Conservation (phyloP, 2,888 invertebrate species). For the Lasiommata megera region DNA sequence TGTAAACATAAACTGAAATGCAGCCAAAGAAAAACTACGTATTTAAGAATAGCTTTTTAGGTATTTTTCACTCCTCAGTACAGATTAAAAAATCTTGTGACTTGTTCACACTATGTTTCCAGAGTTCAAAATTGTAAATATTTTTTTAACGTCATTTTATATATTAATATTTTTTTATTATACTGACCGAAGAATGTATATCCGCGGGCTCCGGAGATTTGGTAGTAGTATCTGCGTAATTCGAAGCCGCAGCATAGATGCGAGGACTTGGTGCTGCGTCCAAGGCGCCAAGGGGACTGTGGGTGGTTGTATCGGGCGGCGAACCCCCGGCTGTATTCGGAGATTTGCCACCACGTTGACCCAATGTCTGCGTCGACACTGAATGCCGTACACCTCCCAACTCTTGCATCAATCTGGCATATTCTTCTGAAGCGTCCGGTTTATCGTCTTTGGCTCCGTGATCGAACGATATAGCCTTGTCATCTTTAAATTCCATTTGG, state of each 20-base stretch:
- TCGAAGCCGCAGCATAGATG: constrained; percentile 42
- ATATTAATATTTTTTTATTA: too few relatives aligned
- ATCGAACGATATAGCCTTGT: constrained; percentile 34
- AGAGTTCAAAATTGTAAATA: too few relatives aligned
- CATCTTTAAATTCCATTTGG: constrained; percentile 36
- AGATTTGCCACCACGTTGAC: constrained; percentile 48
- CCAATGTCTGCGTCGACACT: constrained; percentile 88
- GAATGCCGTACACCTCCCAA: constrained; percentile 79
- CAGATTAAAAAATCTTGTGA: too few relatives aligned
- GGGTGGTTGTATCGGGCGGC: constrained; percentile 93
- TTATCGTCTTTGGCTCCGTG: constrained; percentile 35
- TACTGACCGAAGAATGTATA: constrained; percentile 63
- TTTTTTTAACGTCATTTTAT: too few relatives aligned
- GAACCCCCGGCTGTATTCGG: constrained; percentile 49
- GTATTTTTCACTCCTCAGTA: too few relatives aligned
- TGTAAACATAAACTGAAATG: background rate
- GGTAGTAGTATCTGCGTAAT: constrained; percentile 72
- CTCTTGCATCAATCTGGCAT: constrained; percentile 48
- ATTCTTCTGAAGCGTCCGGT: constrained; percentile 41
- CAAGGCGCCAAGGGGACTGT: constrained; percentile 86
- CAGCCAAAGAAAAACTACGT: too few relatives aligned
- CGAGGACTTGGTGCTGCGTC: constrained; percentile 47
- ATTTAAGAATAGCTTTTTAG: too few relatives aligned
- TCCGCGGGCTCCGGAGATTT: constrained; percentile 70
- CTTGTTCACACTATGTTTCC: too few relatives aligned